Conservation (phyloP, 1,140 invertebrate genomes). For the Phenacoccus solenopsis region DNA sequence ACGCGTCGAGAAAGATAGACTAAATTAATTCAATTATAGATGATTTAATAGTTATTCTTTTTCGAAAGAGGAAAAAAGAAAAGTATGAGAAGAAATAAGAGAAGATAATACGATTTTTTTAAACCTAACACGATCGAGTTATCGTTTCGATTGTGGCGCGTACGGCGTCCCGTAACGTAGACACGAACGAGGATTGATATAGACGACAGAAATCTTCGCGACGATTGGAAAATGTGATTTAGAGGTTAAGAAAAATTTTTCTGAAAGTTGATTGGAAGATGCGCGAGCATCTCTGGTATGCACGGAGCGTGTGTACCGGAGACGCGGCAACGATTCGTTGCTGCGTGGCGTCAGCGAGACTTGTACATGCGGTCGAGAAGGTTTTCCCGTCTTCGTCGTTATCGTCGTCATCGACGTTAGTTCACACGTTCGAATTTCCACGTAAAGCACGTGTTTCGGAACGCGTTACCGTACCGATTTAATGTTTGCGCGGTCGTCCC, state of each 20-base stretch:
- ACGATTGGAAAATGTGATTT: background rate
- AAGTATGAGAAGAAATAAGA: too few relatives aligned
- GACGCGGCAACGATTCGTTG: background rate
- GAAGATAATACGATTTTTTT: too few relatives aligned
- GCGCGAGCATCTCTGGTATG: background rate
- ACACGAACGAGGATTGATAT: too few relatives aligned
- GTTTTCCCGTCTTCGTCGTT: background rate
- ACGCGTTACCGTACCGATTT: background rate
- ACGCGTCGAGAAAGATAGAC: too few relatives aligned
- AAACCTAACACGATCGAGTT: too few relatives aligned
- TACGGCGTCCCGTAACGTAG: too few relatives aligned
- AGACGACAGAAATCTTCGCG: background rate
- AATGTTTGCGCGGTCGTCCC: too few relatives aligned
- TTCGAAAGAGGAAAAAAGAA: too few relatives aligned
- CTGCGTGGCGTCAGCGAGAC: background rate
- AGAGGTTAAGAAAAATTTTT: slow-evolving; percentile 3
- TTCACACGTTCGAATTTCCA: background rate
- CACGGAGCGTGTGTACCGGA: background rate
- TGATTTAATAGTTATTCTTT: too few relatives aligned
- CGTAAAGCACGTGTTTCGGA: background rate
- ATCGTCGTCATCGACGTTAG: background rate
- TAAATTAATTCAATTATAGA: too few relatives aligned
- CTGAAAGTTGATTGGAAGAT: background rate
- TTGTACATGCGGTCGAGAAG: slow-evolving; percentile 1
- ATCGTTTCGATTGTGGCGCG: too few relatives aligned